Conservation (phyloP, 2,113 vertebrate species). For the Elephantulus edwardii region DNA sequence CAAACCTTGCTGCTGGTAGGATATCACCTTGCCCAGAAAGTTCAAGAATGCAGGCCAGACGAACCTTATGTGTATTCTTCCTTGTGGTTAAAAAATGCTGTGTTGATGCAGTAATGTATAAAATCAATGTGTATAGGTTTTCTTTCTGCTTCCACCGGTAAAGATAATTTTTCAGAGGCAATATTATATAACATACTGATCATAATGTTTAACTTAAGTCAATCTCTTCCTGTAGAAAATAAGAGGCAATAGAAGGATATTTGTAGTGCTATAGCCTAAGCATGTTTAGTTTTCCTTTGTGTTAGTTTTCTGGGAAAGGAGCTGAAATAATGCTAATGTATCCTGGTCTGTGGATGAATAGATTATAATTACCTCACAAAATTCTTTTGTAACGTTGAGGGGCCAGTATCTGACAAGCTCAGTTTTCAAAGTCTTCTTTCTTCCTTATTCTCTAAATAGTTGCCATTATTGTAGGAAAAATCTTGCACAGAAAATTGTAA, state of each 20-base stretch:
- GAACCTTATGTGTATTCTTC: conserved; percentile 64
- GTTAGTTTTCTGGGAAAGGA: conserved; percentile 62
- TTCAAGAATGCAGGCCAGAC: conserved; percentile 14
- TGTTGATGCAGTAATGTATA: conserved; percentile 73
- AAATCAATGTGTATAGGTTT: conserved; percentile 70
- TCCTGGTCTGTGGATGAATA: conserved; percentile 73
- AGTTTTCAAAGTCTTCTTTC: not conserved
- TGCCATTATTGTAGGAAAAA: not conserved
- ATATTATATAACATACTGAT: conserved; percentile 52
- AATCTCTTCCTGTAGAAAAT: conserved; percentile 68
- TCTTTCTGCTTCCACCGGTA: conserved; percentile 70
- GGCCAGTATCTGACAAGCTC: conserved; percentile 1
- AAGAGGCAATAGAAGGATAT: conserved; percentile 53
- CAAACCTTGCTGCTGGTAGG: not conserved
- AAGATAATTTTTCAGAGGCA: conserved; percentile 74
- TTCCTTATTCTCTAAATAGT: conserved; percentile 27
- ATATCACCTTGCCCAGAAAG: not conserved
- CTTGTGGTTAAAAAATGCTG: conserved; percentile 43
- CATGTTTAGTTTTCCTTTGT: conserved; percentile 79
- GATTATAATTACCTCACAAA: conserved; percentile 57
- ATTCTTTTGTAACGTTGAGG: conserved; percentile 63
- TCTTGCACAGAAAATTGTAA: not conserved
- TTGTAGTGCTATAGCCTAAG: conserved; percentile 71
- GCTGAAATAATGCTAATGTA: conserved; percentile 28
- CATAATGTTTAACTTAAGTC: conserved; percentile 21